phyloP scores from a whole-genome alignment of 2,888 invertebrate species.

The Vesta saturnalis region DNA sequence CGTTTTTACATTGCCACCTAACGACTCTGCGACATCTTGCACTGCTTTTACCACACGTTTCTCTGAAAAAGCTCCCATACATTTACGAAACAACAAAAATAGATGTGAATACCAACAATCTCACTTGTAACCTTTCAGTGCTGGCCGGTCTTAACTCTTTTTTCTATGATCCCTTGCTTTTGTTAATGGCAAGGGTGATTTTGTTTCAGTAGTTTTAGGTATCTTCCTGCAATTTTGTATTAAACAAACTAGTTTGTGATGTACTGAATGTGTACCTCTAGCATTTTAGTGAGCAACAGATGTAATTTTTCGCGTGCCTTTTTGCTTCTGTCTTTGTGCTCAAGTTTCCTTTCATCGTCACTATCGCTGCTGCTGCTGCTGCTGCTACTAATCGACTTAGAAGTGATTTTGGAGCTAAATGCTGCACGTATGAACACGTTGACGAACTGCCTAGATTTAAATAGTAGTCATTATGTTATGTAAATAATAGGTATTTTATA shows the following conservation, averaged over 20 bases:
- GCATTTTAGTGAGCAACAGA: slow-evolving; percentile 53
- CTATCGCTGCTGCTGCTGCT: slow-evolving; percentile 15
- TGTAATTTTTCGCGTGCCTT: slow-evolving; percentile 56
- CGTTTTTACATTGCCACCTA: slow-evolving; percentile 74
- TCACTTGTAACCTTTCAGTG: slow-evolving; percentile 40
- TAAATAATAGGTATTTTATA: no score
- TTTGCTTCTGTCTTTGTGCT: slow-evolving; percentile 39
- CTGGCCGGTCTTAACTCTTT: no score
- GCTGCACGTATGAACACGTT: no score
- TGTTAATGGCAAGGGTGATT: slow-evolving; percentile 51
- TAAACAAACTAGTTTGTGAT: background rate
- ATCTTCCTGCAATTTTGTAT: slow-evolving; percentile 41
- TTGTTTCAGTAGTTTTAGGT: slow-evolving; percentile 28
- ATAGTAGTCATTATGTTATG: no score
- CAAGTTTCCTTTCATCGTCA: slow-evolving; percentile 15
- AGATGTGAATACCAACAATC: background rate
- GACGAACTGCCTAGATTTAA: no score
- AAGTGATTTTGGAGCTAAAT: no score
- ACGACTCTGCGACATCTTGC: slow-evolving; percentile 73
- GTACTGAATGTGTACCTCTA: slow-evolving; percentile 48
- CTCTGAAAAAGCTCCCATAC: slow-evolving; percentile 42
- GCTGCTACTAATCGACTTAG: no score
- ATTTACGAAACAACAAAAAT: background rate
- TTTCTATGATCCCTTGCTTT: slow-evolving; percentile 50
- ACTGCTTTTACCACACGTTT: slow-evolving; percentile 70